phyloP scores from a whole-genome alignment of 2,113 vertebrate species.

The Heteronetta atricapilla region DNA sequence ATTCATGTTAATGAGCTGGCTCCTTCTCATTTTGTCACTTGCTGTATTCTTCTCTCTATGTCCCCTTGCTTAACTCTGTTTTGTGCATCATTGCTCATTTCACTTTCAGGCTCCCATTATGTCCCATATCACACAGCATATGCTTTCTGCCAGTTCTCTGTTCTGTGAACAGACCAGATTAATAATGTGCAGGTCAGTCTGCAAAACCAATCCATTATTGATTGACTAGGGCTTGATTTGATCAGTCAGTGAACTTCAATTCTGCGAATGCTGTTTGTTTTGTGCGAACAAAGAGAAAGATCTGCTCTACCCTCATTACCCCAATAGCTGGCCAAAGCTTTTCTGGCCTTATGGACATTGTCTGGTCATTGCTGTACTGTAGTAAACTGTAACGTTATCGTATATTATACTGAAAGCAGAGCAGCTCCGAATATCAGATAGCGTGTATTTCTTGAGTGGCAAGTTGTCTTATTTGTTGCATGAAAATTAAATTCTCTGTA shows the following conservation, averaged over 20 bases:
- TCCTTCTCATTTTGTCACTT: not conserved
- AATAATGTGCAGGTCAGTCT: not conserved
- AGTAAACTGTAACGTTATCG: not conserved
- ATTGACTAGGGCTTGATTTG: not conserved
- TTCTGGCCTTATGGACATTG: not conserved
- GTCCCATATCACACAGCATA: not conserved
- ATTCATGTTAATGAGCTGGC: not conserved
- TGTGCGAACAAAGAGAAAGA: not conserved
- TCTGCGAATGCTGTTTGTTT: not conserved
- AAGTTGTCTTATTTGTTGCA: slow-evolving; percentile 50
- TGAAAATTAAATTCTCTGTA: slow-evolving; percentile 39
- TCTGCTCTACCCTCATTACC: not conserved
- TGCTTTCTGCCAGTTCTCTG: not conserved
- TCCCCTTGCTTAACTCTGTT: not conserved
- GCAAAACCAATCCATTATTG: not conserved
- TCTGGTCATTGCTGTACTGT: not conserved
- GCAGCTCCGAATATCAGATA: not conserved
- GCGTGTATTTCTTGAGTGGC: slow-evolving; percentile 38
- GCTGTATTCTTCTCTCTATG: fast-evolving
- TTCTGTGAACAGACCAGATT: not conserved
- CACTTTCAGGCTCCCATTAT: not conserved
- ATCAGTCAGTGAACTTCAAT: not conserved
- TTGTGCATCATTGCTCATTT: not conserved
- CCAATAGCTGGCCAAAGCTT: not conserved
- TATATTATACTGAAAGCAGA: slow-evolving; percentile 20